These are phyloP conservation scores for Lycocerus yunnanus DNA, from an alignment of 2,888 invertebrate genomes.

Conservation along the genomic window DNA sequence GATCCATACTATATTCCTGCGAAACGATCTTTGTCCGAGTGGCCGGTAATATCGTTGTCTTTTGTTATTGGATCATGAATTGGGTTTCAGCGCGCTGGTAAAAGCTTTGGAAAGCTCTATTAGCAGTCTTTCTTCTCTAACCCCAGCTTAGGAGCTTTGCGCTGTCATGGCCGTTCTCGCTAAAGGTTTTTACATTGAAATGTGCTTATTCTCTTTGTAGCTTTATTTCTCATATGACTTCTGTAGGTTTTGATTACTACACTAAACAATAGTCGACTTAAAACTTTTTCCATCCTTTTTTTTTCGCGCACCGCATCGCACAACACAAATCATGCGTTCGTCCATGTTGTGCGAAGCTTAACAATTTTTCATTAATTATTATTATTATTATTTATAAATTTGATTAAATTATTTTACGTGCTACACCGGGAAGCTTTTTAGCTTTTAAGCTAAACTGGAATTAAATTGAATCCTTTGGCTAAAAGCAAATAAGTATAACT, in stretches of 20 bases:
- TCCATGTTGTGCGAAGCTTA: neutral
- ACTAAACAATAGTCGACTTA: constrained; percentile 19
- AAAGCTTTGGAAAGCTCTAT: constrained; percentile 58
- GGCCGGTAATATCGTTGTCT: constrained; percentile 59
- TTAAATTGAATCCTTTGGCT: constrained; percentile 32
- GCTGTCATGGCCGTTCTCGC: constrained; percentile 54
- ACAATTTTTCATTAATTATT: neutral
- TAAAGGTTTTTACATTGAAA: constrained; percentile 57
- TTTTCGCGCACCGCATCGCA: neutral
- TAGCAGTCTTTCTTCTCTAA: constrained; percentile 58
- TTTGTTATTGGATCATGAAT: constrained; percentile 60
- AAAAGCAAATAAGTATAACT: constrained; percentile 31
- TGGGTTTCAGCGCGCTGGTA: constrained; percentile 57
- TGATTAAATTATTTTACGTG: constrained; percentile 3
- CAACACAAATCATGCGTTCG: neutral
- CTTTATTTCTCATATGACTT: constrained; percentile 35
- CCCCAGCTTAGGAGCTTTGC: constrained; percentile 56
- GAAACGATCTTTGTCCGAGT: constrained; percentile 55
- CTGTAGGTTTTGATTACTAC: constrained; percentile 6
- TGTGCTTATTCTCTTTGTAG: constrained; percentile 56
- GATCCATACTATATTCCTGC: constrained; percentile 43
- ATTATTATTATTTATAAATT: constrained; percentile 4
- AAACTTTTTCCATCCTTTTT: neutral
- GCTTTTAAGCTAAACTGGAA: constrained; percentile 28
- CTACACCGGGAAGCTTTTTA: constrained; percentile 3